Conservation (phyloP, 2,113 vertebrate species). For the Scalopus aquaticus region DNA sequence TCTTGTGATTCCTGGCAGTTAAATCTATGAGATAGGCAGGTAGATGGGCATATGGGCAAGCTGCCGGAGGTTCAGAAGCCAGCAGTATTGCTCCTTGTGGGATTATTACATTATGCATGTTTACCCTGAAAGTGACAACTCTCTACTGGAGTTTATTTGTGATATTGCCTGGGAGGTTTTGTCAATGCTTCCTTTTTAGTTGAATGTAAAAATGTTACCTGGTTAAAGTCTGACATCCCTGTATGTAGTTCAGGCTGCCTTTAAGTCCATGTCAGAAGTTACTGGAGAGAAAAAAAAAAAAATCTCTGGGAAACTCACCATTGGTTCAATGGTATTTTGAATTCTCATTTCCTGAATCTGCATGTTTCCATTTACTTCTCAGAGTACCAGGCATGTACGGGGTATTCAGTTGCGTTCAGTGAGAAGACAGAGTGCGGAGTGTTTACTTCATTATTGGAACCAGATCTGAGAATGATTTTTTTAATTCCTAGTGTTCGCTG, state of each 20-base stretch:
- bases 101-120: not conserved
- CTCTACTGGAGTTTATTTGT: constrained; percentile 32
- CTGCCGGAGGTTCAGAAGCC: not conserved
- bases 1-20: constrained; percentile 40
- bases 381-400: not conserved
- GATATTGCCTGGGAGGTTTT: constrained; percentile 30
- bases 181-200: constrained; percentile 43
- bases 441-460: not conserved
- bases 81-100: not conserved
- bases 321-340: not conserved
- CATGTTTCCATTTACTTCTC: not conserved
- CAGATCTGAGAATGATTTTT: not conserved
- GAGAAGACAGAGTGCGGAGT: not conserved
- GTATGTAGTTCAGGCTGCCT: not conserved
- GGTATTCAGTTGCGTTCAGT: not conserved
- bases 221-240: not conserved
- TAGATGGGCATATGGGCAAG: not conserved
- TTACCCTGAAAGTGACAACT: constrained; percentile 18
- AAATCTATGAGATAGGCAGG: not conserved
- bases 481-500: constrained; percentile 14
- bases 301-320: not conserved
- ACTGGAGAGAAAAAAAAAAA: not conserved
- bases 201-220: constrained; percentile 47
- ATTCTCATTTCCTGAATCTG: too few relatives aligned
- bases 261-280: not conserved